Evolutionary conservation across 2,888 invertebrate species (phyloP).

Genomic region (Andrena minutula): DNA sequence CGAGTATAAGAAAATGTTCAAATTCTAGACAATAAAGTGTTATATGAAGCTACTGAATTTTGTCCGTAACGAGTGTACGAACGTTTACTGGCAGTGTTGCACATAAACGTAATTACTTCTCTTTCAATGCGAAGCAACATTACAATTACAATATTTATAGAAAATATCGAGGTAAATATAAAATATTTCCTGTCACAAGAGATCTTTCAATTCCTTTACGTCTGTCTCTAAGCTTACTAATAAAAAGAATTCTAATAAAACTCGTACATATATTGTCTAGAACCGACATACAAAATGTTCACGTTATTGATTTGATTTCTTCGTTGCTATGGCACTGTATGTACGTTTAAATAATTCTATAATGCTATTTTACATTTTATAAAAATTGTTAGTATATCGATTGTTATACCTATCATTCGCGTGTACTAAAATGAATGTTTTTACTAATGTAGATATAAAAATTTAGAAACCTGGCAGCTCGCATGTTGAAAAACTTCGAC

Average conservation of each 20-base stretch:
- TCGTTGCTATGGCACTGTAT: constrained; percentile 78
- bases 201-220: constrained; percentile 54
- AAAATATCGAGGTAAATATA: constrained; percentile 51
- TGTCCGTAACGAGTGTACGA: constrained; percentile 14
- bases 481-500: constrained; percentile 40
- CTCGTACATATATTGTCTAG: constrained; percentile 69
- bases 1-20: constrained; percentile 48
- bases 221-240: constrained; percentile 16
- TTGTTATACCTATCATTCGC: constrained; percentile 61
- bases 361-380: constrained; percentile 65
- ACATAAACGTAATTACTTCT: constrained; percentile 42
- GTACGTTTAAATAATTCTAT: constrained; percentile 70
- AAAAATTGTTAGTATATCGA: constrained; percentile 64
- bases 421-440: constrained; percentile 64
- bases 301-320: constrained; percentile 68
- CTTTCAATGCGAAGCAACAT: constrained; percentile 48
- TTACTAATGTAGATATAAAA: constrained; percentile 65
- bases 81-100: constrained; percentile 64
- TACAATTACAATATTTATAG: constrained; percentile 45
- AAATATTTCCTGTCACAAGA: constrained; percentile 44
- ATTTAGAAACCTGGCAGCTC: constrained; percentile 69
- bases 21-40: constrained; percentile 70
- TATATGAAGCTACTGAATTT: constrained; percentile 35
- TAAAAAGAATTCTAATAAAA: constrained; percentile 52
- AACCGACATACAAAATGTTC: constrained; percentile 68